Percentiles rank a stretch among this genome's conserved stretches.
Evolutionary conservation across 2,113 vertebrate genomes (phyloP).

Genomic region (Sceloporus tristichus): DNA sequence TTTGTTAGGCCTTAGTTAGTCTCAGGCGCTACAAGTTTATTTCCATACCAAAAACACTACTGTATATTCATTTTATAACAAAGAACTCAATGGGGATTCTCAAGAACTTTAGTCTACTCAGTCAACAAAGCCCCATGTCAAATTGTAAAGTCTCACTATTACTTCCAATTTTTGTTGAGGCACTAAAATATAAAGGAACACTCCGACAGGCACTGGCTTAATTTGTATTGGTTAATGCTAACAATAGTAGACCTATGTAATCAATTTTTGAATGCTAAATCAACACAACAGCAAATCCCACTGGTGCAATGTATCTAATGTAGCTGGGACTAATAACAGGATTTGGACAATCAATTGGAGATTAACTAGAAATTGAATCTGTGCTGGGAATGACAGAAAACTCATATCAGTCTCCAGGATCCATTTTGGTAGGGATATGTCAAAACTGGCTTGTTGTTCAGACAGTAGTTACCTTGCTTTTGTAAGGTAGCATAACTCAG

Average conservation of each 20-base stretch:
- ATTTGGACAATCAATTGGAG: neutral
- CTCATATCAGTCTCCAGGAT: neutral
- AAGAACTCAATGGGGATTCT: neutral
- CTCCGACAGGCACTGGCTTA: neutral
- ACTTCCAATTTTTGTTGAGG: neutral
- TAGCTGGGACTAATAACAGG: too few relatives aligned
- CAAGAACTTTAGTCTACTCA: neutral
- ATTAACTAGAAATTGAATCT: neutral
- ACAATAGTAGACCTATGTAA: too few relatives aligned
- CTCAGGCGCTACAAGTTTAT: too few relatives aligned
- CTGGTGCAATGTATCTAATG: too few relatives aligned
- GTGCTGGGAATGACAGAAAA: neutral
- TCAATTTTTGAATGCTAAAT: too few relatives aligned
- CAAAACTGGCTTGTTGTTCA: neutral
- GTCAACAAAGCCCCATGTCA: neutral
- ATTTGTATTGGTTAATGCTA: too few relatives aligned
- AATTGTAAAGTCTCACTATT: neutral
- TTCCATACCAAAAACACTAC: too few relatives aligned
- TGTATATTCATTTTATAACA: neutral
- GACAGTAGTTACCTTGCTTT: neutral
- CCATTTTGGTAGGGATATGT: constrained; percentile 1
- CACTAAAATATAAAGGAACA: neutral
- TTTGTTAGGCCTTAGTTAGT: too few relatives aligned
- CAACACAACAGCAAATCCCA: too few relatives aligned
- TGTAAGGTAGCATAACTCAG: neutral